Evolutionary conservation across 1,140 invertebrate genomes (phyloP), one percentile per base, ranked within the genome.

Genomic region (Diachasmimorpha longicaudata): DNA sequence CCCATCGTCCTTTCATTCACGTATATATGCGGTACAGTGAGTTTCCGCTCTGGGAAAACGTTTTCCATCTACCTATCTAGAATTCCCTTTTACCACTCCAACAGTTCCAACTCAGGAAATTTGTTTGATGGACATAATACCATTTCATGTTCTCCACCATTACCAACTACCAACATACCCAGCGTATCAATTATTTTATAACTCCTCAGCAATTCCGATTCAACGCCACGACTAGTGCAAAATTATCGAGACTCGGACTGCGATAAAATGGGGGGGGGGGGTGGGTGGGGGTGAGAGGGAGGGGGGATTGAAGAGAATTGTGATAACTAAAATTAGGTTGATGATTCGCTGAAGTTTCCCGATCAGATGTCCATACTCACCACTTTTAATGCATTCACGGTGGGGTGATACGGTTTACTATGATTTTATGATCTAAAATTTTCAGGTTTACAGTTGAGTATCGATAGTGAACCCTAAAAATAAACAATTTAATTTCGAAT

Each of bases 111-210:
- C 58, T 63, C 58, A 63, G 58, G 58, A 63, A 63, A 63, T 63
- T 63, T 63, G 58, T 63, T 63, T 63, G 58, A 63, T 63, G 58
- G 58, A 63, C 58, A 63, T 63, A 63, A 63, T 63, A 63, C 58
- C 58, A 63, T 63, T 63, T 63, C 58, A 63, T 63, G 58, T 25
- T 25, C 58, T 63, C 58, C 23, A 63, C 19, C 58, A 63, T 31
- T 63, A 25, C 19, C 58, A 63, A 63, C 23, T 31, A 63, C 23
- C 58, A 14, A 25, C 58, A 23, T 63, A 63, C 58, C n/a, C 16
- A 52, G 16, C 48, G 58, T 63, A 63, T 63, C 23, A 63, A 63
- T 63, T 63, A 63, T 63, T 63, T 63, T 25, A 23, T 25, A 25
- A 31, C 58, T 25, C 23, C 19, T 6, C 5, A 14, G 23, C 6